Percentiles rank a stretch among this genome's conserved stretches.
Conservation (phyloP, 2,113 vertebrate species). For the Gymnarchus niloticus region DNA sequence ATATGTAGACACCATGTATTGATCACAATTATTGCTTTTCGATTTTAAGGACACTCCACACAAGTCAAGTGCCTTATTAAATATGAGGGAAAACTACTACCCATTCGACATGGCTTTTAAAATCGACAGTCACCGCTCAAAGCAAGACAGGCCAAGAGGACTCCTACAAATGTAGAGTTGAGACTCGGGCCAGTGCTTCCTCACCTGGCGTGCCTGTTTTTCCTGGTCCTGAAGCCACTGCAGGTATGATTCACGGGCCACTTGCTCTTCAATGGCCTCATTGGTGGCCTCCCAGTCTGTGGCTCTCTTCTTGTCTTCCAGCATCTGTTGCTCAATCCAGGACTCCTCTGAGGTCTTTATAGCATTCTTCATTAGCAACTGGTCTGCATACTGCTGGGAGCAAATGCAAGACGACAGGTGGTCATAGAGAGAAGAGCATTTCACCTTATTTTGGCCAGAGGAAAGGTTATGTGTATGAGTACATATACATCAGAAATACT, state of each 20-base stretch:
- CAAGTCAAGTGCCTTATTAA: not conserved
- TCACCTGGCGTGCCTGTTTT: conserved; percentile 83
- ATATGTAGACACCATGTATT: not conserved
- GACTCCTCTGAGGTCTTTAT: conserved; percentile 95
- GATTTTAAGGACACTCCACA: not conserved
- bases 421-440: not conserved
- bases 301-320: conserved; percentile 91
- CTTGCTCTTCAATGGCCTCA: conserved; percentile 94
- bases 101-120: not conserved
- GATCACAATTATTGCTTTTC: not conserved
- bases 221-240: conserved; percentile 93
- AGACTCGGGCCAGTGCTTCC: not conserved
- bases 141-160: not conserved
- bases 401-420: not conserved
- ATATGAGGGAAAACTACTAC: not conserved
- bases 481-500: not conserved
- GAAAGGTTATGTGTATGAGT: not conserved
- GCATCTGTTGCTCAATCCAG: conserved; percentile 96
- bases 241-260: conserved; percentile 86
- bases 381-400: conserved; percentile 73
- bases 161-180: not conserved
- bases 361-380: conserved; percentile 90
- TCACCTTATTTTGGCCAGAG: not conserved
- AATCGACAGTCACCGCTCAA: not conserved
- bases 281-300: conserved; percentile 96